Base-by-base conservation (phyloP, 2,888 invertebrate species). In the Coelopa pilipes region DNA sequence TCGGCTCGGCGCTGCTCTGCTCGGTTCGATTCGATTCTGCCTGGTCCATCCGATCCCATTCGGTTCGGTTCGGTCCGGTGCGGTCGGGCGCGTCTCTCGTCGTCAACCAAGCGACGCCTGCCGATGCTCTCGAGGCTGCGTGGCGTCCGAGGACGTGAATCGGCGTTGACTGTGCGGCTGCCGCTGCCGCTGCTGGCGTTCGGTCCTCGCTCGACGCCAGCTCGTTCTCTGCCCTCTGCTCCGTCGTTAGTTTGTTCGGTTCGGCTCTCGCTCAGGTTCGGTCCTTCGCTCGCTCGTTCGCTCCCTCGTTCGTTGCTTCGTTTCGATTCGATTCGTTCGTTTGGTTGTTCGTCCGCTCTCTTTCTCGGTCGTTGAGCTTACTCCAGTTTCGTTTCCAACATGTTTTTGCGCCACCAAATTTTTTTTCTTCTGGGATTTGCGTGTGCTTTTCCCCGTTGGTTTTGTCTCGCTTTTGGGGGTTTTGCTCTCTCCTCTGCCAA, bases 341-440 rank as follows among this genome's bases (percentile, higher is more conserved):
- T 49, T 17, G 53, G 15, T 67, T 34, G 53, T n/a, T n/a, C 55
- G 55, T 55, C 49, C 66, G 47, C 49, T 66, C 19, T 17, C 34
- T 53, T 11, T 34, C 21, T 60, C 69, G 69, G 69, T 47, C 69
- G 69, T 46, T 70, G 47, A 21, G 49, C 46, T 70, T 57, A 69
- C 55, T 69, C 69, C 59, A 34, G 57, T 69, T 69, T 55, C 69
- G 50, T 57, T 69, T 69, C 24, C 69, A 21, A 57, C 24, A 49
- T 60, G 59, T 59, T 70, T 60, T 60, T 34, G 69, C 55, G 70
- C 69, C 57, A 69, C 17, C 5, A 49, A 49, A 13, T 13, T 49
- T 49, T n/a, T 13, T 49, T 53, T n/a, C 53, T 53, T 53, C 10
- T 53, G 53, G 15, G 65, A 3, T 65, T 3, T 53, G 53, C 53